A percentile compares a stretch with the other conserved stretches of the same genome.
Conservation (phyloP, 2,113 vertebrate species). For the Tragelaphus scriptus region DNA sequence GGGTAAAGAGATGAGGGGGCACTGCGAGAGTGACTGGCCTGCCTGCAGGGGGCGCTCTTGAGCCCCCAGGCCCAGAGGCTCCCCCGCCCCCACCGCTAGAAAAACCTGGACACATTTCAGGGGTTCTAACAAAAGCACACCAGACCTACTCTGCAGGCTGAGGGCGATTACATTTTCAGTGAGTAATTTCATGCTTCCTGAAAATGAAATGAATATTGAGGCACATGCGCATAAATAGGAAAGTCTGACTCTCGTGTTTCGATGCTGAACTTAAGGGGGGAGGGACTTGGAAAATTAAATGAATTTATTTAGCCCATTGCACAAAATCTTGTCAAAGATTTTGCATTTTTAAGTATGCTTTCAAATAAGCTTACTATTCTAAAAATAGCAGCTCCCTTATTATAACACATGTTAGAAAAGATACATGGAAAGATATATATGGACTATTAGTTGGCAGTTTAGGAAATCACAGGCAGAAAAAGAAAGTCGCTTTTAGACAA, state of each 20-base stretch:
- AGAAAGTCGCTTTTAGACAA: background rate
- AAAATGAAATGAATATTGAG: background rate
- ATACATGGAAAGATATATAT: background rate
- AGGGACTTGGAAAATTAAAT: background rate
- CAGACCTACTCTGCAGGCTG: background rate
- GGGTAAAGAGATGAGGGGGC: constrained; percentile 82
- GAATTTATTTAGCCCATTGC: background rate
- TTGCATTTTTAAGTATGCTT: background rate
- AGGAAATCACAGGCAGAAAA: constrained; percentile 32
- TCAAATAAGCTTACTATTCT: background rate
- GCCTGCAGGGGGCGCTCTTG: constrained; percentile 34
- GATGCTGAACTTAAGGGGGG: background rate
- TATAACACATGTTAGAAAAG: background rate
- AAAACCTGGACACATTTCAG: background rate
- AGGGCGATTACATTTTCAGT: background rate
- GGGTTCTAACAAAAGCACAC: background rate
- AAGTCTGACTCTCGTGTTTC: background rate
- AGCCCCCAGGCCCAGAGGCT: background rate
- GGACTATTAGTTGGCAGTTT: constrained; percentile 7
- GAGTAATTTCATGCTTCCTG: background rate
- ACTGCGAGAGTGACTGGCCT: constrained; percentile 72
- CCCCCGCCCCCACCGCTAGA: background rate
- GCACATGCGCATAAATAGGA: background rate
- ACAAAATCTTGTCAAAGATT: background rate
- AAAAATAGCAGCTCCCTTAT: background rate